These are phyloP conservation scores for Micropoecilia bifurca DNA, from an alignment of 2,797 vertebrate genomes.

Conservation along the genomic window DNA sequence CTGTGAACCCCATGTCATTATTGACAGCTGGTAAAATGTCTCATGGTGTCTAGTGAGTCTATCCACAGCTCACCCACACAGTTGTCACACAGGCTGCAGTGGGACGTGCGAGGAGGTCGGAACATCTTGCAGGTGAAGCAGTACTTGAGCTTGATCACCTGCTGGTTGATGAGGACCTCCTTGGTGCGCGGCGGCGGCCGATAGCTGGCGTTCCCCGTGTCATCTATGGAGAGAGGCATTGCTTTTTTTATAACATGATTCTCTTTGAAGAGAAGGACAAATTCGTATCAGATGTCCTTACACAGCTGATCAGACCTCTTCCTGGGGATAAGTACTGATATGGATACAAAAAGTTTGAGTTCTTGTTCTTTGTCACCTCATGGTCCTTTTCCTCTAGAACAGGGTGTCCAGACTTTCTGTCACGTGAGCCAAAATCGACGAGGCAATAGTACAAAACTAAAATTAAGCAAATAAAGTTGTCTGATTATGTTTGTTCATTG, in stretches of 20 bases:
- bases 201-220: slow-evolving; percentile 89
- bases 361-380: not conserved
- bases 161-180: slow-evolving; percentile 94
- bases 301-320: not conserved
- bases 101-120: slow-evolving; percentile 93
- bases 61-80: slow-evolving; percentile 89
- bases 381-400: not conserved
- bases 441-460: no score
- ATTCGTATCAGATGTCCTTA: not conserved
- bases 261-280: not conserved
- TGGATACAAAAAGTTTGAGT: not conserved
- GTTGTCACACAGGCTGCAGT: slow-evolving; percentile 98
- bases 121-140: slow-evolving; percentile 99
- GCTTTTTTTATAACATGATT: not conserved
- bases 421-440: no score
- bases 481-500: no score
- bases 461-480: no score
- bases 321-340: not conserved
- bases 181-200: slow-evolving; percentile 92
- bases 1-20: not conserved
- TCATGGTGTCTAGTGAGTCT: not conserved
- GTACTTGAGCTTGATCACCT: slow-evolving; percentile 96
- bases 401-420: no score
- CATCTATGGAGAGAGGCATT: slow-evolving; percentile 79
- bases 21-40: not conserved